These are phyloP conservation scores for Sorex fumeus DNA, from an alignment of 2,113 vertebrate species.

Conservation along the genomic window DNA sequence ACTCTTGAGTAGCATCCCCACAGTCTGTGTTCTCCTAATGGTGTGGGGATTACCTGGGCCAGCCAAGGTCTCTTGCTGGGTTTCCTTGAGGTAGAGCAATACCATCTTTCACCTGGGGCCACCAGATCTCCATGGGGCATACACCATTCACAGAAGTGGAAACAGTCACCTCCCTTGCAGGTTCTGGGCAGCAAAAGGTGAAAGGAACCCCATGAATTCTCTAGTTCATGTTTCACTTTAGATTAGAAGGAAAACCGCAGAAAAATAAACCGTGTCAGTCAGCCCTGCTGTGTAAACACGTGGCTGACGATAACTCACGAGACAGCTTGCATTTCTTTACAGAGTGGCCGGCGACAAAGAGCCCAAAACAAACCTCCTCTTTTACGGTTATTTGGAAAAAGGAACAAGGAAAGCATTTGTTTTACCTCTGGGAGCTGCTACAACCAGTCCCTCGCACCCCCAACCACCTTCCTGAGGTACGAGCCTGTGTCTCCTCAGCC, in stretches of 20 bases:
- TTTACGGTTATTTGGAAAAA: conserved; percentile 76
- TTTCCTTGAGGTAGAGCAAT: background rate
- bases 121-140: background rate
- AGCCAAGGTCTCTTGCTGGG: background rate
- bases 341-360: conserved; percentile 64
- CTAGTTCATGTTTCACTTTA: conserved; percentile 78
- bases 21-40: background rate
- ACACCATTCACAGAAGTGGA: background rate
- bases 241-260: conserved; percentile 74
- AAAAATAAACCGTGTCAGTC: conserved; percentile 83
- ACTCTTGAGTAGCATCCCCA: background rate
- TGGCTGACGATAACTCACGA: conserved; percentile 68
- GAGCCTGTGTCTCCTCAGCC: background rate
- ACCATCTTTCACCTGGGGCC: background rate
- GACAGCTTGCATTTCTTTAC: conserved; percentile 71
- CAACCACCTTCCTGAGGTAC: background rate
- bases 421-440: conserved; percentile 72
- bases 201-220: conserved; percentile 64
- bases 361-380: conserved; percentile 73
- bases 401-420: conserved; percentile 78
- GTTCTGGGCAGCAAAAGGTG: conserved; percentile 76
- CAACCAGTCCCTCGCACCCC: background rate
- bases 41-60: background rate
- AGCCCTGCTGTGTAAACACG: conserved; percentile 77
- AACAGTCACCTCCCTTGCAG: conserved; percentile 36